Base-by-base conservation (phyloP, 2,797 vertebrate species). In the Euthynnus affinis region DNA sequence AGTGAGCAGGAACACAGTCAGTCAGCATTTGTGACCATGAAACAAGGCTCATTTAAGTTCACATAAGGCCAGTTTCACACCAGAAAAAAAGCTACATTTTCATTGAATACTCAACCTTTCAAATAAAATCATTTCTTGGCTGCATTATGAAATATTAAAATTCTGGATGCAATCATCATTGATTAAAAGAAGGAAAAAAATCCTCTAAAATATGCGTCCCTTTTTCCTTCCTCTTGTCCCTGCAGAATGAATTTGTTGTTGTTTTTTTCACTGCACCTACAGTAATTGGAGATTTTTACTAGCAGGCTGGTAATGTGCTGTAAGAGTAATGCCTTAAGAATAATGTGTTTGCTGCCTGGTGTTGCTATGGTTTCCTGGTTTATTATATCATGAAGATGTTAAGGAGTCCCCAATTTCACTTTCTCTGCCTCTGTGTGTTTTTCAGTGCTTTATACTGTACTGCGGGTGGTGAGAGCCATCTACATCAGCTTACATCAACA, bases 311-410 rank as follows among this genome's bases (percentile, higher is more conserved):
- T 60, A 75, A 67, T 68, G 70, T 60, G 37, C 59, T 49, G 20
- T 0, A 9, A 71, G 55, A 74, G 13, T 61, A 78, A 64, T 51
- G 63, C 40, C 22, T 57, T 67, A 46, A 56, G 74, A 79, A 23
- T 71, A 9, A 53, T 62, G 14, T 51, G 66, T 70, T 40, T 44
- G 10, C 37, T 2, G 1, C 52, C 53, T 61, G 27, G 22, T 76
- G 80, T 86, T 86, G 76, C 77, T 76, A 76, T 84, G 76, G 85
- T 84, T 86, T 76, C 65, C 78, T 29, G n/a, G 51, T 9, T 42
- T 76, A 75, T 72, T 76, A 15, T 61, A 68, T 73, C 52, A 55
- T 17, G 8, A 17, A 63, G 52, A 59, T 66, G 44, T 65, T 53
- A 42, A 68, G 55, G 78, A 68, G 57, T 73, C 72, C 59, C 71